Base-by-base conservation (phyloP, 2,888 invertebrate species). In the Pyrrhosoma nymphula region DNA sequence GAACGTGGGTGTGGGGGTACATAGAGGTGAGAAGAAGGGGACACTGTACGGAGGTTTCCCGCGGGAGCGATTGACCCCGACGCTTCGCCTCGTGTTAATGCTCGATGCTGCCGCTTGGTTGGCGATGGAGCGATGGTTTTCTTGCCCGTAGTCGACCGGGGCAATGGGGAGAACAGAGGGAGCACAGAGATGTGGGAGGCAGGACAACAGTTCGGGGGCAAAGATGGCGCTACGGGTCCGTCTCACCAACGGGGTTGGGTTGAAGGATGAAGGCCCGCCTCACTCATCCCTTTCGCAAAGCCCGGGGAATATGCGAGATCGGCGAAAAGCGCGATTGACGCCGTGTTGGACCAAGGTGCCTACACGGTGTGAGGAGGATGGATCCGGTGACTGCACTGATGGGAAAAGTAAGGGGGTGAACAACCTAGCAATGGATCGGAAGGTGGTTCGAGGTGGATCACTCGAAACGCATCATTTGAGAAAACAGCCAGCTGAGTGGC, bases 1-100 rank as follows among this genome's bases (percentile, higher is more conserved):
- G 82, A 1, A 8, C n/a, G 69, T n/a, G 69, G 23, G 6, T 26
- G 12, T 23, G 69, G 12, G 35, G 82, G 60, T 60, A 60, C 1
- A 60, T 0, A 82, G 69, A n/a, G 69, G 69, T 4, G n/a, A 0
- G 4, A 82, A 82, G 30, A 1, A 35, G 4, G 69, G 69, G 69
- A n/a, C 35, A 18, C 35, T 16, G 82, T 82, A 35, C 82, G 30
- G 89, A 89, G 55, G 26, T 56, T 20, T 93, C 93, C 93, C 93
- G 2, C n/a, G 93, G 93, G 93, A 47, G 35, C 47, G 93, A 93
- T 69, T 93, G 69, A 93, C 93, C 93, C 93, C 39, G 26, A 30
- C 63, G 60, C 39, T 93, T 93, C 20, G 93, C 93, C 39, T 20
- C 69, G 69, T 93, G 93, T 93, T 93, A 93, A 93, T 93, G 93